Base-by-base conservation (phyloP, 2,113 vertebrate genomes). In the Hemiprocne comata region DNA sequence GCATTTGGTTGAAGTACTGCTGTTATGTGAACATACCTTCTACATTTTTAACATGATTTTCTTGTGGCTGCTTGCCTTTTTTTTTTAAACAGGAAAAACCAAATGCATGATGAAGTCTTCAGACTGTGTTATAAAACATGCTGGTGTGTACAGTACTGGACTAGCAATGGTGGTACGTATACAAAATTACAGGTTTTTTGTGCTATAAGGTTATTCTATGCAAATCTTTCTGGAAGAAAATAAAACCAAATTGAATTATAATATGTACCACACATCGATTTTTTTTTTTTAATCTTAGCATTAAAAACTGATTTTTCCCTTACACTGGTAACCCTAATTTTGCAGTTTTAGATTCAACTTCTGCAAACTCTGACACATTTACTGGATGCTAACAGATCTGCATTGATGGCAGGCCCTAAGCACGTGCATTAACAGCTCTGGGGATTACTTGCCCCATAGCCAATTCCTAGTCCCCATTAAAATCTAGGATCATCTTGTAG, bases 61-160 rank as follows among this genome's bases (percentile, higher is more conserved):
- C 20, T 85, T 80, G 46, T 28, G 42, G 12, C 73, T 87, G 13
- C 28, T 65, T 96, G 16, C 24, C 23, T 21, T 53, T 76, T 85
- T 67, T 88, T 65, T 85, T 65, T 97, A 93, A 58, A 94, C 89
- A 99, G 99, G 99, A 40, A 99, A 99, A 98, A 99, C 99, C 7
- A 99, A 99, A 94, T 99, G 99, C 90, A 99, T 99, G 98, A 98
- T 98, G 99, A 99, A 99, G 94, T 98, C 99, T 54, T 99, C 99
- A n/a, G 99, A 99, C 82, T 99, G 99, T 95, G 99, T 99, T 57
- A 98, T 99, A 93, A 99, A 98, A 94, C 99, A 99, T 85, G 99
- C 99, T 40, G 99, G 99, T 40, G 96, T 99, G 31, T 99, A 99
- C 95, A 99, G 98, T 89, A 99, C 99, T 65, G 99, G 99, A 60